These are phyloP conservation scores for Lasaia peninsularis DNA, from an alignment of 1,140 invertebrate genomes.

Conservation along the genomic window DNA sequence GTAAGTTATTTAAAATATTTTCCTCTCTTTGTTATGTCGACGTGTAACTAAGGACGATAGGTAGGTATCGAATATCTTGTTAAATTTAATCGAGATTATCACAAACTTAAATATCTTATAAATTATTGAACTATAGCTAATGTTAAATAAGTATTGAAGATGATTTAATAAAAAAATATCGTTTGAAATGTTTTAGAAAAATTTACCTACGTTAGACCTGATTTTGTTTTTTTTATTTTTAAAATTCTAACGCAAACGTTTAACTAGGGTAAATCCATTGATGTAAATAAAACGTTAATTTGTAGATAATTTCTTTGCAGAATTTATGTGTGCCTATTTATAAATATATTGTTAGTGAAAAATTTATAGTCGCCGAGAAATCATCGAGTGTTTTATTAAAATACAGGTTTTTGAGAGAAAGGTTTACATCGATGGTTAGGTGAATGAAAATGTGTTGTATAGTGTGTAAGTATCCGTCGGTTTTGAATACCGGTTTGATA, in stretches of 20 bases:
- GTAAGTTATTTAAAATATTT: constrained; percentile 28
- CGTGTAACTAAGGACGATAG: constrained; percentile 32
- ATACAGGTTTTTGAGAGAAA: not conserved
- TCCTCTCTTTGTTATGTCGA: constrained; percentile 14
- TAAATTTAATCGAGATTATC: constrained; percentile 71
- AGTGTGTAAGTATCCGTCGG: not conserved
- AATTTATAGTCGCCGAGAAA: constrained; percentile 24
- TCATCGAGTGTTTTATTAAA: constrained; percentile 22
- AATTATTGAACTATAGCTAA: constrained; percentile 74
- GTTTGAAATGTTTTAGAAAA: constrained; percentile 75
- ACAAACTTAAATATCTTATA: constrained; percentile 69
- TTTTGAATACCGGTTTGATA: not conserved
- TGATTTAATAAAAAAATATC: constrained; percentile 67
- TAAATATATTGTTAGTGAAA: constrained; percentile 27
- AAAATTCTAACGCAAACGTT: not conserved
- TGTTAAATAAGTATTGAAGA: constrained; percentile 72
- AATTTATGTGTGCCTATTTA: constrained; percentile 62
- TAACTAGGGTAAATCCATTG: constrained; percentile 18
- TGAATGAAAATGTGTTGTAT: constrained; percentile 7
- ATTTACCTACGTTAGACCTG: constrained; percentile 72
- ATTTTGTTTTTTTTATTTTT: constrained; percentile 43
- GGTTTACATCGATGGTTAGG: not conserved
- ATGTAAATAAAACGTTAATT: constrained; percentile 63
- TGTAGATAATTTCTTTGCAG: constrained; percentile 60
- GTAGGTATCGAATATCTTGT: constrained; percentile 72